These are phyloP conservation scores for Brachionus manjavacas DNA, from an alignment of 1,140 invertebrate genomes.

Conservation along the genomic window DNA sequence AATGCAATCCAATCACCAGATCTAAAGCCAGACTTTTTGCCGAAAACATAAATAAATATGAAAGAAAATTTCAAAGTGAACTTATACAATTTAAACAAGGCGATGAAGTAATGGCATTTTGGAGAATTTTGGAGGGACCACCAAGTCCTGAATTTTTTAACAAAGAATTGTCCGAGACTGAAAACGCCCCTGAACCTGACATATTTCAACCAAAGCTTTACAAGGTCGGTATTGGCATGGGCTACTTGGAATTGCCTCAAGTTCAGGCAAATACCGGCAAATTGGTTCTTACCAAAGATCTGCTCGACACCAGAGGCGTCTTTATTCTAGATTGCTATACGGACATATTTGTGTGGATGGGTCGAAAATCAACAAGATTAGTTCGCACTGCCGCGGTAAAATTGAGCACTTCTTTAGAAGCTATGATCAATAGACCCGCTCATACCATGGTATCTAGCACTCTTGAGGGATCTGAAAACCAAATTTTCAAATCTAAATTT, in stretches of 20 bases:
- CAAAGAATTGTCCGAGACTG: conserved; percentile 2
- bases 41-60: conserved; percentile 98
- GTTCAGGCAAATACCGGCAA: conserved; percentile 38
- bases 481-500: conserved; percentile 97
- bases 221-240: conserved; percentile 91
- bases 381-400: conserved; percentile 92
- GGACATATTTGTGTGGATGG: conserved; percentile 99
- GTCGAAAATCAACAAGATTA: conserved; percentile 90
- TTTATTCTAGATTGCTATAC: conserved; percentile 92
- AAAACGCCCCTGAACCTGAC: conserved; percentile 67
- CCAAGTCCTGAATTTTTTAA: background rate
- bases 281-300: conserved; percentile 60
- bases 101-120: conserved; percentile 78
- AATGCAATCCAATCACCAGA: conserved; percentile 86
- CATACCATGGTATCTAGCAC: conserved; percentile 83
- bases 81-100: conserved; percentile 75
- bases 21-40: conserved; percentile 88
- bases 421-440: conserved; percentile 76
- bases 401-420: conserved; percentile 87
- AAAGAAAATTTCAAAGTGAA: conserved; percentile 88
- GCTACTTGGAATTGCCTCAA: conserved; percentile 94
- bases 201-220: conserved; percentile 78
- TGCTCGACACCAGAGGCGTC: conserved; percentile 85
- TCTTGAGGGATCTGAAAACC: conserved; percentile 62
- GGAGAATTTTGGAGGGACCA: conserved; percentile 59